Conservation (phyloP, 2,797 vertebrate genomes). For the Poeciliopsis paucimaculata region DNA sequence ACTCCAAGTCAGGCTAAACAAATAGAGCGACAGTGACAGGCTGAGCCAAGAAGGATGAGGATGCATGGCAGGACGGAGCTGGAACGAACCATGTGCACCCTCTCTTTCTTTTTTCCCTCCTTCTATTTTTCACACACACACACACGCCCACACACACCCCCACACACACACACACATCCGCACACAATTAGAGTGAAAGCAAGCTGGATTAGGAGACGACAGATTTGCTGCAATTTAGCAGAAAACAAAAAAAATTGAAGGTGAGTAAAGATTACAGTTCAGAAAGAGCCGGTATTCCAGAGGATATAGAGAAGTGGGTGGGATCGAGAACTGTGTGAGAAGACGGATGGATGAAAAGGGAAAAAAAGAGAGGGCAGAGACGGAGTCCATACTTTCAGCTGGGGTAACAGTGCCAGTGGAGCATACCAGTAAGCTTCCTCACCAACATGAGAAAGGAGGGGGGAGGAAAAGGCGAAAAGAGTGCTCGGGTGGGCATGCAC, state of each 20-base stretch:
- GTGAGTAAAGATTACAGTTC: constrained; percentile 18
- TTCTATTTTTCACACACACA: constrained; percentile 17
- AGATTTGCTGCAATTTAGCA: constrained; percentile 36
- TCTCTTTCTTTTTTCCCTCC: constrained; percentile 49
- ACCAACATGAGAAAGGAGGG: constrained; percentile 35
- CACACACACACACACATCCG: constrained; percentile 15
- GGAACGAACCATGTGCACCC: constrained; percentile 73
- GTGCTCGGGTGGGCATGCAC: constrained; percentile 4
- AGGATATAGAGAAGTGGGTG: constrained; percentile 1
- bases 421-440: constrained; percentile 74
- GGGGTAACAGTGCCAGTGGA: constrained; percentile 72
- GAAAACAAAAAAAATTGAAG: constrained; percentile 38
- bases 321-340: background rate
- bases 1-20: constrained; percentile 20
- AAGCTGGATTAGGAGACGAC: constrained; percentile 39
- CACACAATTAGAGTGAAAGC: constrained; percentile 8
- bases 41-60: constrained; percentile 51
- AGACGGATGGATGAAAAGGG: constrained; percentile 24
- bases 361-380: constrained; percentile 24
- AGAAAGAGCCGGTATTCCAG: constrained; percentile 33
- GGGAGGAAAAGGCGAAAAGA: background rate
- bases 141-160: too few species aligned
- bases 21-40: constrained; percentile 31
- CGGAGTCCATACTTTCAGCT: constrained; percentile 50
- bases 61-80: constrained; percentile 62